Evolutionary conservation across 23 tunicate genomes (phyloP), one percentile per base, ranked within the genome.

Genomic region (Botrylloides violaceus): DNA sequence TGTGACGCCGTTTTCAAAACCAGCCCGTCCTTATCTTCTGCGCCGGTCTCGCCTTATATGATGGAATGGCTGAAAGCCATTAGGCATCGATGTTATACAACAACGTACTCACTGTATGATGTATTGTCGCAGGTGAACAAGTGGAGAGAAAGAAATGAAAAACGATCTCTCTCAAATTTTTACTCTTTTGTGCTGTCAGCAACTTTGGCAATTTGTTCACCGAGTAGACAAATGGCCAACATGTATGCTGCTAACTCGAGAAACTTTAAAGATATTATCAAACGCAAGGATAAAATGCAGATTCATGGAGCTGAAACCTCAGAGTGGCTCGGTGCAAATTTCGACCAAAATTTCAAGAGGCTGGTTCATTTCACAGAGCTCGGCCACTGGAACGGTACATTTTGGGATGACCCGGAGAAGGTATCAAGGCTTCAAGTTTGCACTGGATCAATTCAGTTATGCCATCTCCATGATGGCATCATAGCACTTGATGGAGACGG

Each of bases 51-150:
- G 12, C 19, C 28, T 65, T 65, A 65, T 21, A 65, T 65, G 71
- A 28, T 1, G 12, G 71, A 65, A 32, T 65, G 71, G 71, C 71
- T 65, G 38, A 47, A 32, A 18, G 71, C 71, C 12, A 65, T 65
- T 1, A 28, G 71, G 47, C 64, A 59, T 26, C 18, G 6, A 26
- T n/a, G 30, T 6, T 7, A 6, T 9, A 59, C 28, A 23, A 22
- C 12, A 29, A n/a, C 26, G 18, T 65, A 65, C 31, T 23, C 43
- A 15, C 71, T 29, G 21, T 20, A 18, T 9, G 71, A 32, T 32
- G 71, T 65, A 9, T 33, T 29, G 21, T 12, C 71, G 12, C 19
- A 0, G 47, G 43, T 65, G 29, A 21, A 65, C 15, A 19, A 1
- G 71, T 65, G 71, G 71, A n/a, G 31, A 15, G 43, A 32, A 65